Conservation (phyloP, 2,113 vertebrate genomes). For the Nestor notabilis region DNA sequence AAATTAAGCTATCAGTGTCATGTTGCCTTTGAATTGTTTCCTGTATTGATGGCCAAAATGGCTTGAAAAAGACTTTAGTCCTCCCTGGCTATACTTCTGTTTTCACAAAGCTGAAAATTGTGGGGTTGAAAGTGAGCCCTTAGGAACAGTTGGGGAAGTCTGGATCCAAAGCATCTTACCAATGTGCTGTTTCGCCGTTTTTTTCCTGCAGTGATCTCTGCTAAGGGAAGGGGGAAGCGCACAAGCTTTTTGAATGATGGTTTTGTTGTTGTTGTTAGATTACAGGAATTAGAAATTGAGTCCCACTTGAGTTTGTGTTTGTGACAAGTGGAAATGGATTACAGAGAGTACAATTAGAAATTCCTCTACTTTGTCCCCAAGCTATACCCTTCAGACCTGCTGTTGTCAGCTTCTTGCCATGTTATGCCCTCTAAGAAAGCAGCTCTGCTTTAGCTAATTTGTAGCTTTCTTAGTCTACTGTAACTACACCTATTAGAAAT, state of each 20-base stretch:
- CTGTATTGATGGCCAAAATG: conserved; percentile 46
- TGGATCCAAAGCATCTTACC: not conserved
- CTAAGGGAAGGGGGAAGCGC: not conserved
- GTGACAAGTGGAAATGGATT: not conserved
- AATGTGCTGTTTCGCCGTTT: not conserved
- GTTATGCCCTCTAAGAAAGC: not conserved
- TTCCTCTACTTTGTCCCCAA: not conserved
- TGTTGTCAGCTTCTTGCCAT: not conserved
- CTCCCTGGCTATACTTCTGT: conserved; percentile 14
- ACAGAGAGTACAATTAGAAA: not conserved
- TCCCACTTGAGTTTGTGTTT: not conserved
- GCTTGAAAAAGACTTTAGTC: conserved; percentile 35
- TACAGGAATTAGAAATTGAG: not conserved
- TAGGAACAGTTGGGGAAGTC: not conserved
- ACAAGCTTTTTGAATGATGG: not conserved
- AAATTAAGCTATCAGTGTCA: conserved; percentile 71
- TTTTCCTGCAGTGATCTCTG: not conserved
- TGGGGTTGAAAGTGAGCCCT: not conserved
- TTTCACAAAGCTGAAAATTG: conserved; percentile 52
- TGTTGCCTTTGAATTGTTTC: conserved; percentile 68
- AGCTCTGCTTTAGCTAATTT: not conserved
- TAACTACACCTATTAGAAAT: not conserved
- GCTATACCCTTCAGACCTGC: not conserved
- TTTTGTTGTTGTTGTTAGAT: not conserved
- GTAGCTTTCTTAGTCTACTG: not conserved